These are phyloP conservation scores for Fringilla coelebs DNA, from an alignment of 2,797 vertebrate genomes.

Conservation along the genomic window DNA sequence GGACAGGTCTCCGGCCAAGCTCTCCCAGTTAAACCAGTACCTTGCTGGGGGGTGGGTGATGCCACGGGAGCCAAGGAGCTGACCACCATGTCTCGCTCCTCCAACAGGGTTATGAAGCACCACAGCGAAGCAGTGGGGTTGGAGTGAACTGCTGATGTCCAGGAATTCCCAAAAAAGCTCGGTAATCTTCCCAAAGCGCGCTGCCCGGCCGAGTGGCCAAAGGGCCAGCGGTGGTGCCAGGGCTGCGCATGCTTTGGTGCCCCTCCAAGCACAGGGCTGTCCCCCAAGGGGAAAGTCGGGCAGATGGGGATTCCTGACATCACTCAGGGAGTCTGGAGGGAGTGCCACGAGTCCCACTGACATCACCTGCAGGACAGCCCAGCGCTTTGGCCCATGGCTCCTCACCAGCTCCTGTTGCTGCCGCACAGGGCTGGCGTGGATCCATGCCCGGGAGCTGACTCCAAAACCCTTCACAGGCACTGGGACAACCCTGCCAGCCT, in stretches of 20 bases:
- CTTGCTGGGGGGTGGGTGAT: neutral
- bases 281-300: neutral
- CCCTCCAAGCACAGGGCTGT: neutral
- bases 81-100: neutral
- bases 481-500: neutral
- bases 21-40: constrained; percentile 12
- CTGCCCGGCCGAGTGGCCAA: neutral
- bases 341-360: neutral
- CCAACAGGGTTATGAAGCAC: fast-evolving
- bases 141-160: neutral
- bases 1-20: neutral
- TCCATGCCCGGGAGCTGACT: neutral
- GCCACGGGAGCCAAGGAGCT: neutral
- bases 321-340: neutral
- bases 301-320: neutral
- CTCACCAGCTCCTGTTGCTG: neutral
- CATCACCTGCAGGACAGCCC: neutral
- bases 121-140: neutral
- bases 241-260: fast-evolving
- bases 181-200: fast-evolving
- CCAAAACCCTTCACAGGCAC: neutral
- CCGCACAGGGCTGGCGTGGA: fast-evolving
- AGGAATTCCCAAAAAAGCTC: neutral
- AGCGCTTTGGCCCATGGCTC: fast-evolving
- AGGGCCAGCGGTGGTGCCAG: neutral